Evolutionary conservation across 2,888 invertebrate genomes (phyloP).

Genomic region (Temnothorax rugatulus): DNA sequence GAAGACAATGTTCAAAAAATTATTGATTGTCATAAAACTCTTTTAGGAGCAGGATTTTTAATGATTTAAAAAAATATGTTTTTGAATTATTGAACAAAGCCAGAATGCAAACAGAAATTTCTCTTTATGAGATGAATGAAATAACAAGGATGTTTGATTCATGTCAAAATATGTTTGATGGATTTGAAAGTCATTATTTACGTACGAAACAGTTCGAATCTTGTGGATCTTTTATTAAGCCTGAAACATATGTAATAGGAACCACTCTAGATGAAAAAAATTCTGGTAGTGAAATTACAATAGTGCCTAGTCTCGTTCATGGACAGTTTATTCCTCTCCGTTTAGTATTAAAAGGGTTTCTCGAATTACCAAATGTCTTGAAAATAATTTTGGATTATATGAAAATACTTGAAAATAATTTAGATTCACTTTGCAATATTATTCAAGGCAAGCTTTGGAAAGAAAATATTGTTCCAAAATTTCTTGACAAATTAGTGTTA

Average conservation of each 20-base stretch:
- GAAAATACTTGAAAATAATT: background rate
- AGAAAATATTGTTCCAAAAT: slow-evolving; percentile 20
- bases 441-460: slow-evolving; percentile 19
- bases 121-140: background rate
- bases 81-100: slow-evolving; percentile 5
- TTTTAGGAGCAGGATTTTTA: slow-evolving; percentile 8
- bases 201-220: slow-evolving; percentile 15
- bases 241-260: slow-evolving; percentile 28
- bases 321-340: slow-evolving; percentile 7
- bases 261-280: background rate
- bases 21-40: slow-evolving; percentile 16
- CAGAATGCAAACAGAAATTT: slow-evolving; percentile 7
- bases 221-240: background rate
- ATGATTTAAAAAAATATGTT: slow-evolving; percentile 1
- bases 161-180: slow-evolving; percentile 24
- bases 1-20: background rate
- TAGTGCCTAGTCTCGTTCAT: slow-evolving; percentile 3
- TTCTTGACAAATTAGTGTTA: slow-evolving; percentile 8
- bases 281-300: background rate
- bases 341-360: slow-evolving; percentile 2
- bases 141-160: background rate
- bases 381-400: slow-evolving; percentile 17
- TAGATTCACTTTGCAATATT: slow-evolving; percentile 1
- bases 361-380: background rate
- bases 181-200: slow-evolving; percentile 12